These are phyloP conservation scores for Lanistes nyassanus DNA, from an alignment of 1,140 invertebrate species.

Conservation along the genomic window DNA sequence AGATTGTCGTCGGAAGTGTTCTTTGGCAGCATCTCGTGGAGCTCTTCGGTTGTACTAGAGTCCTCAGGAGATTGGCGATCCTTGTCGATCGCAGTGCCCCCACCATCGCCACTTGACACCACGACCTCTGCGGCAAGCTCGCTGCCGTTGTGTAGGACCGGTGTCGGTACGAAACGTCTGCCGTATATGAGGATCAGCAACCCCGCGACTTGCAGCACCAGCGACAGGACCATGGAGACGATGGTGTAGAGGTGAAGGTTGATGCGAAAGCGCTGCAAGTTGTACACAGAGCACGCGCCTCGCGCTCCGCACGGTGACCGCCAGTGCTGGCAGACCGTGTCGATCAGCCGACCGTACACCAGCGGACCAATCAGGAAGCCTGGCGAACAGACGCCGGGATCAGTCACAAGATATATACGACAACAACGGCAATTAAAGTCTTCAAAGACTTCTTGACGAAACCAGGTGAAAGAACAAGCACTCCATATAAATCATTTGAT, in stretches of 20 bases:
- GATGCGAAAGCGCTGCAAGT: constrained; percentile 18
- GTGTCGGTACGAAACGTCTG: too few relatives aligned
- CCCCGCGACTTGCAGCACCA: not conserved
- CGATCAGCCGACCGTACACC: constrained; percentile 22
- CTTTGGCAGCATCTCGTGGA: too few relatives aligned
- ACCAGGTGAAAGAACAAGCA: not conserved
- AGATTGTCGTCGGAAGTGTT: too few relatives aligned
- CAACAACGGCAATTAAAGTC: not conserved
- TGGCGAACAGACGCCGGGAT: not conserved
- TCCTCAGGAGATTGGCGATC: too few relatives aligned
- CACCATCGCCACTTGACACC: too few relatives aligned
- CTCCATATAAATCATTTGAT: not conserved
- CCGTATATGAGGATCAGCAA: too few relatives aligned
- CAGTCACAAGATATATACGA: not conserved
- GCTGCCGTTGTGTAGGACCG: too few relatives aligned
- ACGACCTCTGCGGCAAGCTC: too few relatives aligned
- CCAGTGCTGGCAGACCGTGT: constrained; percentile 24
- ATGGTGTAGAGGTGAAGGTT: constrained; percentile 23
- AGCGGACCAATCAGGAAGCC: constrained; percentile 25
- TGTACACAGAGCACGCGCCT: constrained; percentile 30
- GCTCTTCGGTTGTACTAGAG: too few relatives aligned
- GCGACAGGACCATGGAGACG: not conserved
- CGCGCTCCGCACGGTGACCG: not conserved
- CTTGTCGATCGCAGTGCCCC: too few relatives aligned
- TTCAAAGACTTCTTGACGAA: too few relatives aligned